Base-by-base conservation (phyloP, 30 jellyfish, hydroid and myxozoan genomes). In the Hydractinia echinata region DNA sequence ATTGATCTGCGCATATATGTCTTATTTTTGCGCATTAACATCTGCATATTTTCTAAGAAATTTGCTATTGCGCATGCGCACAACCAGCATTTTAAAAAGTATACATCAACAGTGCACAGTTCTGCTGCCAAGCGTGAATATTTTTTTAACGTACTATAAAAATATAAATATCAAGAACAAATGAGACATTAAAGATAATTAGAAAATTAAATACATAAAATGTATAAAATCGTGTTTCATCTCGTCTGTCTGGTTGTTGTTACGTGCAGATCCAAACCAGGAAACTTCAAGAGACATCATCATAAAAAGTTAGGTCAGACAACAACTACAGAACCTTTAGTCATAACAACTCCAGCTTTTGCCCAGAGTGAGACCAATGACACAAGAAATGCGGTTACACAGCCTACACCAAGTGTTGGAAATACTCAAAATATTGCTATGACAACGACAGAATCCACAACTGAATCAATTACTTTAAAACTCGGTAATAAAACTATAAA, bases 401-500 rank as follows among this genome's bases (percentile, higher is more conserved):
- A n/a, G 5, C 19, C 18, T 2, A 64, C 74, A 51, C 44, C 44
- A 30, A 30, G 44, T 30, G 44, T 30, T 30, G 44, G 44, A 30
- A 30, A 30, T 30, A 64, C 74, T n/a, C 74, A 64, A 64, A 64
- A 64, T 44, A 44, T 51, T 44, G 19, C 74, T n/a, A 44, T 64
- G 4, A 44, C 19, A 13, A 44, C 58, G 13, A 44, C 62, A 5
- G 83, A 30, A 48, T 58, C 83, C 4, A 74, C 83, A 74, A 74
- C 62, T 5, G 83, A 74, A 74, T 53, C 83, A 53, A 74, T 78
- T 61, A 78, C 81, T 6, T 61, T 78, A 55, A 61, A 78, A 21
- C 64, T 78, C 11, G 86, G 89, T 54, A 82, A 82, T 18, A 52
- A 62, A 51, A 68, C 89, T 52, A 72, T 66, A 18, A 69, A 80